These are phyloP conservation scores for Trichonephila clavipes DNA, from an alignment of 1,140 invertebrate genomes.

Conservation along the genomic window DNA sequence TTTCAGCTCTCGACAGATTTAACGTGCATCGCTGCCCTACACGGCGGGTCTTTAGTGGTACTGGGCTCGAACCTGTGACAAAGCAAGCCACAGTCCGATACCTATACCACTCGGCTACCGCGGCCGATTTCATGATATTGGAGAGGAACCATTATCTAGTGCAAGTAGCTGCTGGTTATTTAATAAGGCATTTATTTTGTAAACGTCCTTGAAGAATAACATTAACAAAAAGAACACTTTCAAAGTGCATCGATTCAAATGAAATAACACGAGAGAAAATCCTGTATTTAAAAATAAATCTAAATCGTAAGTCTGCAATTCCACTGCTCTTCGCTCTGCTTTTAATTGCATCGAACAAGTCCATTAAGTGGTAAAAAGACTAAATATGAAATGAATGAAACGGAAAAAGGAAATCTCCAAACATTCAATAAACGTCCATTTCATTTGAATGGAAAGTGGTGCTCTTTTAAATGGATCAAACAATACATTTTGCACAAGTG, in stretches of 20 bases:
- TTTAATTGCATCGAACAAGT: constrained; percentile 23
- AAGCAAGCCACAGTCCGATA: too few relatives aligned
- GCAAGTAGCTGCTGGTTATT: too few relatives aligned
- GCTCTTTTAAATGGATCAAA: constrained; percentile 7
- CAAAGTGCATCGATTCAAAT: not conserved
- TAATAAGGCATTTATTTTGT: too few relatives aligned
- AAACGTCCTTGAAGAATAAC: too few relatives aligned
- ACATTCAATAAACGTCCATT: constrained; percentile 16
- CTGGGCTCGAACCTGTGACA: too few relatives aligned
- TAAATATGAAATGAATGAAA: constrained; percentile 5
- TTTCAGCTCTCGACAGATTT: too few relatives aligned
- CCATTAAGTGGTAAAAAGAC: not conserved
- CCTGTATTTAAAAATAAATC: not conserved
- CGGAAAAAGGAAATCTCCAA: not conserved
- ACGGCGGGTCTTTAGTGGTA: too few relatives aligned
- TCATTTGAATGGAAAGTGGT: constrained; percentile 20
- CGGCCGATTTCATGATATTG: too few relatives aligned
- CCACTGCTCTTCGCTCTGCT: not conserved
- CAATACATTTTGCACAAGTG: not conserved
- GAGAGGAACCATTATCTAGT: too few relatives aligned
- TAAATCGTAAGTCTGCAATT: not conserved
- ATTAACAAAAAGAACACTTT: not conserved
- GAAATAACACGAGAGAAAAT: not conserved
- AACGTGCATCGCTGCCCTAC: too few relatives aligned
- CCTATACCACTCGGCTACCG: too few relatives aligned